phyloP scores from a whole-genome alignment of 2,888 invertebrate species.

The Amorpha juglandis region DNA sequence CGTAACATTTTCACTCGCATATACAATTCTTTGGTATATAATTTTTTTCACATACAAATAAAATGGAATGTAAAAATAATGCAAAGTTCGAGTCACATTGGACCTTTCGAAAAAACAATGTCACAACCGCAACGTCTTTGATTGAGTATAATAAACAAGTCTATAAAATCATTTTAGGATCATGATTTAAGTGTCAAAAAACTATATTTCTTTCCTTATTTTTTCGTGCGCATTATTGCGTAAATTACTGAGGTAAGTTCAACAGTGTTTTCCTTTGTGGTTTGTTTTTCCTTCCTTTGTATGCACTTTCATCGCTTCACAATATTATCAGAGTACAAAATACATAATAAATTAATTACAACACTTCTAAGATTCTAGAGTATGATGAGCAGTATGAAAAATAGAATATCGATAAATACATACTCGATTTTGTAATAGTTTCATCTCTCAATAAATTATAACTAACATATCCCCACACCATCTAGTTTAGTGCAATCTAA shows the following conservation, averaged over 20 bases:
- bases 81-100: neutral
- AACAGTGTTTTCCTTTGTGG: no score
- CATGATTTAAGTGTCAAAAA: neutral
- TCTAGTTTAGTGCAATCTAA: neutral
- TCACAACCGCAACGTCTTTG: slow-evolving; percentile 18
- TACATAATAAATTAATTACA: no score
- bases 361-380: neutral
- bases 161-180: neutral
- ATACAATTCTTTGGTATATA: slow-evolving; percentile 20
- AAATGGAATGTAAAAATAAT: slow-evolving; percentile 13
- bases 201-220: neutral
- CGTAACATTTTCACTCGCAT: neutral
- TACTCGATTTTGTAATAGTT: neutral
- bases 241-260: no score
- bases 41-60: neutral
- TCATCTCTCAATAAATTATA: slow-evolving; percentile 5
- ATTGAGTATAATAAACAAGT: neutral
- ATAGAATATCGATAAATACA: neutral
- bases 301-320: no score
- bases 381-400: neutral
- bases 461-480: neutral
- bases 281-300: no score
- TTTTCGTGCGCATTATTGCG: neutral
- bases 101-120: neutral
- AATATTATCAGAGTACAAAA: no score